Percentiles rank a stretch among this genome's conserved stretches.
These are phyloP conservation scores for Drosophila emarginata DNA, from an alignment of 2,888 invertebrate genomes.

Conservation along the genomic window DNA sequence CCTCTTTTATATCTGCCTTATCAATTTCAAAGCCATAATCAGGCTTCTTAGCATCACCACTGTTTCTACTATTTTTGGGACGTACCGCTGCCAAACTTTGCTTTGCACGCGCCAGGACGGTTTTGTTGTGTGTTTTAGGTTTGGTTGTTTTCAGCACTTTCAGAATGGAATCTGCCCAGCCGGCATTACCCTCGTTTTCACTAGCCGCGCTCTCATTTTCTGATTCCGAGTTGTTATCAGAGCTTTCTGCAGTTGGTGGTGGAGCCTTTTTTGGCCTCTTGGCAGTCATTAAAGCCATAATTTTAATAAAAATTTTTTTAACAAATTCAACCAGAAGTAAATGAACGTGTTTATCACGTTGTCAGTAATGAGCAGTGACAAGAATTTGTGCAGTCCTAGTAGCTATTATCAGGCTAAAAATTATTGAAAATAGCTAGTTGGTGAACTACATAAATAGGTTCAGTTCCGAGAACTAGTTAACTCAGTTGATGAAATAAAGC, in stretches of 20 bases:
- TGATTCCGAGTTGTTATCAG: conserved; percentile 33
- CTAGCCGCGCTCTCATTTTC: conserved; percentile 35
- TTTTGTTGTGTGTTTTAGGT: conserved; percentile 88
- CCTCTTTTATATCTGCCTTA: conserved; percentile 83
- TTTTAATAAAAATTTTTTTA: conserved; percentile 6
- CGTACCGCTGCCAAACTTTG: conserved; percentile 84
- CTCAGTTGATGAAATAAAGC: neutral
- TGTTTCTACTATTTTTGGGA: conserved; percentile 79
- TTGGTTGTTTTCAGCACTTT: conserved; percentile 90
- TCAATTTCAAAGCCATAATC: conserved; percentile 87
- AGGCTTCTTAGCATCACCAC: conserved; percentile 77
- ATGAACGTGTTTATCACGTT: conserved; percentile 41
- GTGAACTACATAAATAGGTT: conserved; percentile 28
- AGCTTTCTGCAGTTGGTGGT: conserved; percentile 26
- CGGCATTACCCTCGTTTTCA: conserved; percentile 84
- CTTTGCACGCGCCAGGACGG: conserved; percentile 91
- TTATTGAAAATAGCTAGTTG: neutral
- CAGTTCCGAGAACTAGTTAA: neutral
- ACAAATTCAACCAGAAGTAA: conserved; percentile 33
- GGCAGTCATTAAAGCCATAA: conserved; percentile 48
- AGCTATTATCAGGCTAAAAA: neutral
- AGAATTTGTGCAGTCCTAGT: neutral
- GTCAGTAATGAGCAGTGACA: conserved; percentile 21
- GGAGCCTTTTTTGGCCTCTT: conserved; percentile 30
- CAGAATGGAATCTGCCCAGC: conserved; percentile 92